These are phyloP conservation scores for Pipra filicauda DNA, from an alignment of 2,113 vertebrate species.

Conservation along the genomic window DNA sequence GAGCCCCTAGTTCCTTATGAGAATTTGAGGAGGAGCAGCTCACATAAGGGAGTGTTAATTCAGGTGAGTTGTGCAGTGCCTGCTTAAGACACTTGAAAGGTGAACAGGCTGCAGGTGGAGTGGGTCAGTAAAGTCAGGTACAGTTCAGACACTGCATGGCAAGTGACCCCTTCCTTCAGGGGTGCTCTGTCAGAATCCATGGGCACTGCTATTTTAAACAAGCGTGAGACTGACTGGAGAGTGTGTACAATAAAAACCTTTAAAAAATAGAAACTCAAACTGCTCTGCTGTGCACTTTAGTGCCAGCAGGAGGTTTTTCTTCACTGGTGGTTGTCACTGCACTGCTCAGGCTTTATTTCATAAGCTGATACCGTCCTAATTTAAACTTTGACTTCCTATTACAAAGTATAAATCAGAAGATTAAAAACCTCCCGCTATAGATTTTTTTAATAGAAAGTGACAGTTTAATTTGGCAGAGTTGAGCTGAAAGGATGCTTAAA, in stretches of 20 bases:
- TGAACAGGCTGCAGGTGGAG: not conserved
- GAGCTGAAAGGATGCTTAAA: slow-evolving; percentile 55
- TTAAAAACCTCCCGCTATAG: slow-evolving; percentile 46
- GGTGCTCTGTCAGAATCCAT: not conserved
- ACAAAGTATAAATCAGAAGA: slow-evolving; percentile 42
- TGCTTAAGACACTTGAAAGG: not conserved
- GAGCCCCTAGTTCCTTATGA: not conserved
- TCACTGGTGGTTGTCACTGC: not conserved
- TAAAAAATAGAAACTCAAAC: not conserved
- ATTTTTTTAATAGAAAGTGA: slow-evolving; percentile 68
- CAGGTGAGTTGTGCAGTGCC: not conserved
- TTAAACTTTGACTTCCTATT: slow-evolving; percentile 65
- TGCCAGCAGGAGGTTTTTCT: not conserved
- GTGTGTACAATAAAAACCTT: not conserved
- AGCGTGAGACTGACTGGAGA: not conserved
- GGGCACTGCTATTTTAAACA: not conserved
- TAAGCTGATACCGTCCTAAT: slow-evolving; percentile 37
- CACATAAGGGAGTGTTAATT: not conserved
- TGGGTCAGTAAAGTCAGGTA: not conserved
- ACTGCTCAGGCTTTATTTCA: slow-evolving; percentile 22
- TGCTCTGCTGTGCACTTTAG: not conserved
- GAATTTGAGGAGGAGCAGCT: not conserved
- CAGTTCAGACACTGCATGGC: not conserved
- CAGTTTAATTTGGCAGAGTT: slow-evolving; percentile 66
- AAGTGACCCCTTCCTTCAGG: not conserved